Evolutionary conservation across 2,113 vertebrate genomes (phyloP), one percentile per base, ranked within the genome.

Genomic region (Gnathonemus longibarbis): DNA sequence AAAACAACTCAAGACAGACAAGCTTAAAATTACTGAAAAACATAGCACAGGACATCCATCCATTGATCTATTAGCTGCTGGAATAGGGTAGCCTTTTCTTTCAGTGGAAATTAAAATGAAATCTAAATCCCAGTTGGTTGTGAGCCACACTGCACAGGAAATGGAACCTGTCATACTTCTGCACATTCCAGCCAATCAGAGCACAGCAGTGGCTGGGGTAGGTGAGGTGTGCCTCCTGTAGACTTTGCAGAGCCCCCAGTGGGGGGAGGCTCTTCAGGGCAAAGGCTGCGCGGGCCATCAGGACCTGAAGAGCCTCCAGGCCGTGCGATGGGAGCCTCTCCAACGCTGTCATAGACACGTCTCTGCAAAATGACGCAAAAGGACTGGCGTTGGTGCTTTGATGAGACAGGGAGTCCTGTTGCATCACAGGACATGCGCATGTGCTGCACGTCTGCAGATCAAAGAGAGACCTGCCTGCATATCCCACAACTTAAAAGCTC

Each of bases 181-280:
- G 93, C 48, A 92, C 92, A 92, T 94, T 94, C 94, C 95, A 93
- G 90, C 94, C 96, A 91, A 92, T 94, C 91, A 98, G 96, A 45
- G 96, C 95, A 85, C 97, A 98, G 93, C 97, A 98, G 93, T 98
- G 97, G 91, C 97, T 98, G 90, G 97, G 97, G 89, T 97, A 98
- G 0, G 97, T 98, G 88, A 98, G 91, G 11, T 95, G 94, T 77
- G 97, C 97, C 31, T 96, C 95, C 91, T 95, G 93, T 83, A 98
- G 95, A 85, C 87, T 97, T 90, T 91, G 91, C 88, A 98, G 96
- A 89, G 96, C 96, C 83, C 96, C 95, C 91, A 97, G 94, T 0
- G 96, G 92, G 84, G 97, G 97, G 88, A 98, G 66, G 88, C 94
- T 96, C 95, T 97, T 98, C 49, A 98, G 93, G 0, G 94, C 94